Percentiles rank a stretch among this genome's conserved stretches.
Evolutionary conservation across 2,113 vertebrate genomes (phyloP).

Genomic region (Sturnira hondurensis): DNA sequence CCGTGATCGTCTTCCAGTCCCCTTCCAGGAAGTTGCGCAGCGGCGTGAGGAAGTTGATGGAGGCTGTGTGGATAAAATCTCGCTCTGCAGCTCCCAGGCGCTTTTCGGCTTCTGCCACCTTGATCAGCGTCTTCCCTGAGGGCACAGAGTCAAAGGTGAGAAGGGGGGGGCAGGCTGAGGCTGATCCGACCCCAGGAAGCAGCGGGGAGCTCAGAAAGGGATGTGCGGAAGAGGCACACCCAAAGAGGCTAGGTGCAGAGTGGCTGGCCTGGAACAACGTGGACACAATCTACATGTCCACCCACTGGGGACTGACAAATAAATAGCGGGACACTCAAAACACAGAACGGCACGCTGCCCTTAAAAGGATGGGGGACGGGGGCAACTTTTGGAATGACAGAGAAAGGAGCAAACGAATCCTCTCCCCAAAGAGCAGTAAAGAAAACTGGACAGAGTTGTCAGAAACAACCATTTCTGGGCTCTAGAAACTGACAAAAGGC

Average conservation of each 20-base stretch:
- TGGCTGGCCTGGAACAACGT: not conserved
- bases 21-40: constrained; percentile 98
- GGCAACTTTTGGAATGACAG: not conserved
- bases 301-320: not conserved
- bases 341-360: not conserved
- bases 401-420: not conserved
- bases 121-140: constrained; percentile 91
- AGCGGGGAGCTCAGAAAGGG: not conserved
- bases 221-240: not conserved
- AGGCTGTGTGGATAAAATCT: constrained; percentile 92
- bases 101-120: constrained; percentile 92
- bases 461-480: not conserved
- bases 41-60: constrained; percentile 91
- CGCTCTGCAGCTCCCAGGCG: constrained; percentile 90
- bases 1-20: constrained; percentile 96
- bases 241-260: too few species aligned
- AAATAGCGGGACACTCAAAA: rapidly evolving
- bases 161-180: not conserved
- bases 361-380: not conserved
- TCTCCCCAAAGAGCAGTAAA: not conserved
- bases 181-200: not conserved
- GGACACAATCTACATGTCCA: not conserved
- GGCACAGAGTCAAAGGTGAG: not conserved
- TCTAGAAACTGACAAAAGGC: not conserved
- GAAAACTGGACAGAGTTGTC: not conserved